These are phyloP conservation scores for Pampusana beccarii DNA, from an alignment of 2,113 vertebrate species.

Conservation along the genomic window DNA sequence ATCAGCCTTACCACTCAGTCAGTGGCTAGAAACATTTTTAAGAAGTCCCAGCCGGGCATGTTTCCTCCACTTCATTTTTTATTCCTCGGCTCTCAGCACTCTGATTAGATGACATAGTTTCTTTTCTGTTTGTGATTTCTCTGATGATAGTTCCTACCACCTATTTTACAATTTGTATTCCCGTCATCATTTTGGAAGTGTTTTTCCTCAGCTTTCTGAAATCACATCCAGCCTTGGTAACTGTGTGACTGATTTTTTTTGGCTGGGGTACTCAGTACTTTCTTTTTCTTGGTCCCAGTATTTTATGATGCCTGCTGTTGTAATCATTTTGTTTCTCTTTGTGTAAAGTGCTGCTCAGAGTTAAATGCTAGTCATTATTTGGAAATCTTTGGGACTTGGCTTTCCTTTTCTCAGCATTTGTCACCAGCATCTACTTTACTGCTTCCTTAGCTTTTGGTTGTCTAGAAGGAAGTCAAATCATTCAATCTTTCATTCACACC, in stretches of 20 bases:
- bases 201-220: not conserved
- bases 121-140: not conserved
- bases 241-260: not conserved
- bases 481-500: not conserved
- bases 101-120: not conserved
- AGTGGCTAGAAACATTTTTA: not conserved
- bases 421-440: not conserved
- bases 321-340: not conserved
- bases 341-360: not conserved
- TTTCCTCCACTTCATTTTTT: not conserved
- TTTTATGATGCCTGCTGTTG: not conserved
- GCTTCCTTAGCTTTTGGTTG: not conserved
- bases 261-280: not conserved
- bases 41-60: not conserved
- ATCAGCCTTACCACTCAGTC: not conserved
- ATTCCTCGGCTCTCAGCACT: not conserved
- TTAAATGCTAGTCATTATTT: not conserved
- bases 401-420: constrained; percentile 8
- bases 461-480: not conserved
- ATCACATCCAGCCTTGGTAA: not conserved
- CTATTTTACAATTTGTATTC: not conserved
- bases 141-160: not conserved
- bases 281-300: not conserved
- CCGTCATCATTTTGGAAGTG: not conserved
- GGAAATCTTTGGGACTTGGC: not conserved